These are phyloP conservation scores for Rhabdophis nuchalis DNA, from an alignment of 2,797 vertebrate genomes.

Conservation along the genomic window DNA sequence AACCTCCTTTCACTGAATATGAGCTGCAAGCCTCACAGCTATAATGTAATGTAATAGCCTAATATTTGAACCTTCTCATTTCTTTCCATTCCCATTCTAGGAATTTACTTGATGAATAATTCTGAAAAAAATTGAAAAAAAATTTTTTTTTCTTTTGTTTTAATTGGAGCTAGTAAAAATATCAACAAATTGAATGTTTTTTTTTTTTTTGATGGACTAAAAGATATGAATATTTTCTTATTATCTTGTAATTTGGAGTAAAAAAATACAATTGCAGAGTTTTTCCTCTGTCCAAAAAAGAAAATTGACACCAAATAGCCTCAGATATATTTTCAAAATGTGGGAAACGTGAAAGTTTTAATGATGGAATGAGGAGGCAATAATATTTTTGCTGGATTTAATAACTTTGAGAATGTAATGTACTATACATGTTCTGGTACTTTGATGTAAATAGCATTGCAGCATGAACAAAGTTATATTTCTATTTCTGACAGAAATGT, in stretches of 20 bases:
- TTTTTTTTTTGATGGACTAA: background rate
- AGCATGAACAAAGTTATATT: background rate
- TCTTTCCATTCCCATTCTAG: background rate
- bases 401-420: background rate
- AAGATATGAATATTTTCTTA: background rate
- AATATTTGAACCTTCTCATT: background rate
- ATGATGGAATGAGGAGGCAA: fast-evolving
- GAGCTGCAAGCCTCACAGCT: background rate
- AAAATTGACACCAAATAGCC: conserved; percentile 17
- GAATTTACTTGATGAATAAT: background rate
- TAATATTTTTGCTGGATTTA: background rate
- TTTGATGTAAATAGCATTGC: background rate
- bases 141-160: background rate
- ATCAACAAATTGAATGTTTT: background rate
- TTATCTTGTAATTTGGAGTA: background rate
- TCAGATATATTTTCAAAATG: conserved; percentile 28
- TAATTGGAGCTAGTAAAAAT: background rate
- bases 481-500: background rate
- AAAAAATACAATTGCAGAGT: background rate
- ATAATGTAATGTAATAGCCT: background rate
- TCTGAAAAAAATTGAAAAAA: background rate
- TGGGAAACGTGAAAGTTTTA: conserved; percentile 30
- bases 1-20: background rate
- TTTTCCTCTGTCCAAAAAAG: background rate
- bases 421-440: background rate